phyloP scores from a whole-genome alignment of 2,113 vertebrate species.

The Myotis brandtii region DNA sequence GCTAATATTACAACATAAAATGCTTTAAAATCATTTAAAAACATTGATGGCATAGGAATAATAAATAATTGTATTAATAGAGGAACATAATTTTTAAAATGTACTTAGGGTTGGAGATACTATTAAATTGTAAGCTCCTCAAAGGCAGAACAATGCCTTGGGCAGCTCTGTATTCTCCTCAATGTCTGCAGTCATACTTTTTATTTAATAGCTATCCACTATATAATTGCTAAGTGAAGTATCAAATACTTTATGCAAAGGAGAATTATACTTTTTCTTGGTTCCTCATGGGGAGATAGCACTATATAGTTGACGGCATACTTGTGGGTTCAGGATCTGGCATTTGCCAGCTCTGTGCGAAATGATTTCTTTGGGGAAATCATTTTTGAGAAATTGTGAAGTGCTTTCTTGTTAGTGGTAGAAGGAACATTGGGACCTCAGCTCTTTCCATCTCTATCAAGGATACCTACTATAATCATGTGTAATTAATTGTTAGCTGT shows the following conservation, averaged over 20 bases:
- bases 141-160: not conserved
- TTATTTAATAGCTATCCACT: not conserved
- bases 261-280: not conserved
- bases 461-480: not conserved
- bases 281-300: not conserved
- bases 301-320: not conserved
- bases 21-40: slow-evolving; percentile 32
- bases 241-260: not conserved
- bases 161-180: not conserved
- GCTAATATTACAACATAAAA: not conserved
- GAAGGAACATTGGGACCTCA: not conserved
- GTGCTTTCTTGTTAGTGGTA: not conserved
- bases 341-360: not conserved
- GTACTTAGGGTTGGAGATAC: not conserved
- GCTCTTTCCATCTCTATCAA: not conserved
- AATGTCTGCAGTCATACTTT: not conserved
- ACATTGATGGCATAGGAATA: not conserved
- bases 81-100: not conserved
- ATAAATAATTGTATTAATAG: not conserved
- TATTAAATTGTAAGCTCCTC: not conserved
- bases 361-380: not conserved
- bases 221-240: not conserved
- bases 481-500: not conserved
- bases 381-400: not conserved
- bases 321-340: not conserved